phyloP scores from a whole-genome alignment of 2,113 vertebrate genomes.

The Corythornis cristatus region DNA sequence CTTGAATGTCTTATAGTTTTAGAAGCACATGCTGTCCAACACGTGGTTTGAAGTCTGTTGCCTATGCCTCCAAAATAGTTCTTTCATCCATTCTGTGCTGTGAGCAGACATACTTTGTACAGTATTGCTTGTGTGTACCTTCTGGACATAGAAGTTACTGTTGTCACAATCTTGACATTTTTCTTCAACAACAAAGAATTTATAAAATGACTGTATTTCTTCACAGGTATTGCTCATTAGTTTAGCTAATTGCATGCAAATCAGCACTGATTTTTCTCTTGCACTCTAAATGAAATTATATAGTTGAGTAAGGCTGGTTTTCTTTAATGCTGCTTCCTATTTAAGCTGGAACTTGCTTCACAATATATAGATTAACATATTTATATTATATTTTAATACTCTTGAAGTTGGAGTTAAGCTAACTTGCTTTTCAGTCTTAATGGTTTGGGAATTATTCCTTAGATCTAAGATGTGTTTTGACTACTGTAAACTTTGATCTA shows the following conservation, averaged over 20 bases:
- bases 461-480: not conserved
- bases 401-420: not conserved
- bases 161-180: not conserved
- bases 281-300: not conserved
- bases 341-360: not conserved
- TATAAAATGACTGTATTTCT: not conserved
- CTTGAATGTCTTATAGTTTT: not conserved
- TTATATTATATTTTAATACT: not conserved
- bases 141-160: not conserved
- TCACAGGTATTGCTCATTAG: not conserved
- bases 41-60: not conserved
- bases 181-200: not conserved
- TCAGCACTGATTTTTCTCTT: not conserved
- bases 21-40: accelerated
- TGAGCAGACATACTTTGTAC: no score
- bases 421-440: not conserved
- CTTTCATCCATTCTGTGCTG: not conserved
- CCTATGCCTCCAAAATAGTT: not conserved
- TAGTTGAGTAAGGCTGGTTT: not conserved
- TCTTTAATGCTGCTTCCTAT: not conserved
- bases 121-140: accelerated
- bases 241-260: not conserved
- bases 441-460: not conserved
- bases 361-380: not conserved
- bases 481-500: not conserved